A percentile compares a stretch with the other conserved stretches of the same genome.
These are phyloP conservation scores for Mystacornis crossleyi DNA, from an alignment of 2,113 vertebrate genomes.

Conservation along the genomic window DNA sequence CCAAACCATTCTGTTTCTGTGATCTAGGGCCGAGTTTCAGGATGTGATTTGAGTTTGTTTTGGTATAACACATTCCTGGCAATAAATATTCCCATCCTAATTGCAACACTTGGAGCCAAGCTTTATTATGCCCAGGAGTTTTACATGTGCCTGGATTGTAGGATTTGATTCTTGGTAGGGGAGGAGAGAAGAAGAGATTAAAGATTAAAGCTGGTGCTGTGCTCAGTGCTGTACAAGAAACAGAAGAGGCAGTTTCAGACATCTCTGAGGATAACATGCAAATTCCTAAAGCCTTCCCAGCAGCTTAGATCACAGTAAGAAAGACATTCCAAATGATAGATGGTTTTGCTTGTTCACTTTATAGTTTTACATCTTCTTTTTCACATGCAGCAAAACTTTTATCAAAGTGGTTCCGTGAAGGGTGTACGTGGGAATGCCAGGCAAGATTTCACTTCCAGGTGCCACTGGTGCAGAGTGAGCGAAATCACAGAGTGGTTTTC, in stretches of 20 bases:
- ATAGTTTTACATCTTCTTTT: not conserved
- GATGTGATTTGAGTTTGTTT: not conserved
- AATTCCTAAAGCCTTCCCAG: constrained; percentile 53
- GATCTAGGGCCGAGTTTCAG: not conserved
- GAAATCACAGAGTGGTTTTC: not conserved
- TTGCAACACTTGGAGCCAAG: not conserved
- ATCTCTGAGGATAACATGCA: constrained; percentile 54
- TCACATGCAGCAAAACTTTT: not conserved
- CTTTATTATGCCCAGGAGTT: not conserved
- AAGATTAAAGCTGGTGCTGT: constrained; percentile 42
- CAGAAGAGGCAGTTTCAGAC: constrained; percentile 17
- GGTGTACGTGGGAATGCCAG: not conserved
- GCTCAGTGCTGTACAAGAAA: not conserved
- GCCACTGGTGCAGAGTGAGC: not conserved
- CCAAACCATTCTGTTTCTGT: not conserved
- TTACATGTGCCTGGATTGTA: constrained; percentile 2
- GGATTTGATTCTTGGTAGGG: not conserved
- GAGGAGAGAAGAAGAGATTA: constrained; percentile 38
- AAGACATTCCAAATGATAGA: not conserved
- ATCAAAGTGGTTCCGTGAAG: not conserved
- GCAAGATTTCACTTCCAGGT: not conserved
- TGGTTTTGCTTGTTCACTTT: constrained; percentile 15
- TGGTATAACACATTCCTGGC: not conserved
- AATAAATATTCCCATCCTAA: not conserved
- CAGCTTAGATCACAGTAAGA: constrained; percentile 48